phyloP scores from a whole-genome alignment of 2,797 vertebrate species.

The Ara ararauna region DNA sequence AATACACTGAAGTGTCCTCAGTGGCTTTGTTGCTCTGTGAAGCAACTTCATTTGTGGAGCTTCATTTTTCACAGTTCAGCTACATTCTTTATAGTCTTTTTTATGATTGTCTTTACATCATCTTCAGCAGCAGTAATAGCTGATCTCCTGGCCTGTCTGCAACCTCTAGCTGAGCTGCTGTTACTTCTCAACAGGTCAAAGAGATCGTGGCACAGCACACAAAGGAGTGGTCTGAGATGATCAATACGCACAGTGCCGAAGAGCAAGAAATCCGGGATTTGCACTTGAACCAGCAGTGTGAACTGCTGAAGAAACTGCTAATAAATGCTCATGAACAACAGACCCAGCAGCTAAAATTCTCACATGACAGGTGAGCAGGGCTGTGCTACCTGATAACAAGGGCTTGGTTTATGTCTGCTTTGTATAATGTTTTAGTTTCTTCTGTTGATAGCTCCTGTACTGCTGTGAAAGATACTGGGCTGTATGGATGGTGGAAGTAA shows the following conservation, averaged over 20 bases:
- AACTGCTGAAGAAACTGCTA: conserved; percentile 91
- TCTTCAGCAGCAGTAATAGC: neutral
- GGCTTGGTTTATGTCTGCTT: neutral
- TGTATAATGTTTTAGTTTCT: neutral
- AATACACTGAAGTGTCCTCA: neutral
- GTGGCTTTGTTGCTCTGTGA: neutral
- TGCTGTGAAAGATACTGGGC: neutral
- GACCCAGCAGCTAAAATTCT: conserved; percentile 91
- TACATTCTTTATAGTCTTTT: neutral
- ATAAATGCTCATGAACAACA: conserved; percentile 91
- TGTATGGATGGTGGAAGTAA: neutral
- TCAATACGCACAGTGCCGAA: conserved; percentile 89
- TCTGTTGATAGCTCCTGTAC: neutral
- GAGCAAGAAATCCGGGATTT: conserved; percentile 92
- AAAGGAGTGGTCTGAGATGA: conserved; percentile 98
- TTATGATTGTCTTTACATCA: neutral
- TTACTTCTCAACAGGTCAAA: conserved; percentile 85
- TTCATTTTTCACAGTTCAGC: neutral
- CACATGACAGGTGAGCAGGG: conserved; percentile 90
- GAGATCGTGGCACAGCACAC: conserved; percentile 97
- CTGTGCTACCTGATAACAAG: neutral
- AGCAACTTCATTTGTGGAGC: neutral
- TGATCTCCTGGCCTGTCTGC: neutral
- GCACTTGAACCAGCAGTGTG: conserved; percentile 94
- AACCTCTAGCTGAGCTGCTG: neutral